Base-by-base conservation (phyloP, 2,888 invertebrate species). In the Catocala nupta region DNA sequence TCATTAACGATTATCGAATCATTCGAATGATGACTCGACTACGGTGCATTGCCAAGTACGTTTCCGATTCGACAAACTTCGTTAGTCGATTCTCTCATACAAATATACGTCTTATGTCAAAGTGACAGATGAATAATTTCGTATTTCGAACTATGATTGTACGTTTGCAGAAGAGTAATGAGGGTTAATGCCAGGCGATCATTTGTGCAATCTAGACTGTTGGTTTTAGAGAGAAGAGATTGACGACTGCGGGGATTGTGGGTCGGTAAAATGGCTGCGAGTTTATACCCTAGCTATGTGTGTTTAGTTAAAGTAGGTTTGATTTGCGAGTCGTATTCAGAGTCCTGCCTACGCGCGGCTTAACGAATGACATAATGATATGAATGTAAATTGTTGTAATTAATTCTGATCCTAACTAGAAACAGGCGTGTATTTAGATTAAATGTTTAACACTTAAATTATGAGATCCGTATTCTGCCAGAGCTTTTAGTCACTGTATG, bases 131-230 rank as follows among this genome's bases (percentile, higher is more conserved):
- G 71, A 69, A 66, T 69, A 56, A 73, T 75, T 81, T 77, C 60
- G 66, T 25, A 77, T 77, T 69, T 72, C 71, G 60, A 71, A 65
- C 67, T 67, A 67, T 63, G 76, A 66, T 67, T 70, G 55, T 70
- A 76, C 75, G 78, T 80, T 83, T 82, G 81, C 70, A 68, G 71
- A 68, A 81, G 81, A 82, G 85, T 91, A 92, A 92, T 92, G 87
- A 91, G 90, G 89, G 89, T 89, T 91, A 91, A 92, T 91, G 86
- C 81, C 73, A 84, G 90, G 61, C 82, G 82, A 90, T 88, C 86
- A 91, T 92, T 91, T 89, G 87, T 90, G 90, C 89, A 91, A 91
- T 91, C 90, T 88, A 84, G 85, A 86, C 88, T 91, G 90, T 92
- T 92, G 89, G 89, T 90, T 92, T 91, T 86, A 86, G 82, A 86